Percentiles rank a stretch among this genome's conserved stretches.
Conservation (phyloP, 2,888 invertebrate species). For the Iphiclides podalirius region DNA sequence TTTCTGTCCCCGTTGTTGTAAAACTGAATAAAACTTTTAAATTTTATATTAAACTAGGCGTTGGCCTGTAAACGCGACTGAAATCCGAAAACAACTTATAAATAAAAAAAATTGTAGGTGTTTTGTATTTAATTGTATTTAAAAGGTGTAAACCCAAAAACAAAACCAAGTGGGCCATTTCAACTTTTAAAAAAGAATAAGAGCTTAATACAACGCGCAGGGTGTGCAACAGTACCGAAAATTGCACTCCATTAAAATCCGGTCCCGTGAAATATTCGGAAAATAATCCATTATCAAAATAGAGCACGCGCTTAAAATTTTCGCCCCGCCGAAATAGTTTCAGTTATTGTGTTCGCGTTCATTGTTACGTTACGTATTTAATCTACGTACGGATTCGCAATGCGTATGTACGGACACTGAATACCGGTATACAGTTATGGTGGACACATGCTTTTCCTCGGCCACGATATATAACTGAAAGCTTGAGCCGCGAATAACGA, state of each 20-base stretch:
- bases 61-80: no score
- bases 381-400: neutral
- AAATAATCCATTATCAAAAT: conserved; percentile 14
- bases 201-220: neutral
- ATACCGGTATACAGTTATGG: neutral
- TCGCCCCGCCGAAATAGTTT: conserved; percentile 8
- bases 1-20: no score
- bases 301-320: conserved; percentile 11
- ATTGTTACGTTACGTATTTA: conserved; percentile 7
- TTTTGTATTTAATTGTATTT: no score
- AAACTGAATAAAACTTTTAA: no score
- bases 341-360: conserved; percentile 11
- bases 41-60: no score
- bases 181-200: neutral
- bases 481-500: neutral
- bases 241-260: neutral
- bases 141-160: no score
- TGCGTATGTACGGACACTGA: neutral
- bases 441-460: neutral
- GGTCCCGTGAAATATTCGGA: neutral
- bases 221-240: neutral
- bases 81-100: no score
- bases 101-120: no score
- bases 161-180: no score
- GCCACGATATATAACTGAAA: neutral